These are phyloP conservation scores for Gambusia affinis DNA, from an alignment of 2,113 vertebrate species.

Conservation along the genomic window DNA sequence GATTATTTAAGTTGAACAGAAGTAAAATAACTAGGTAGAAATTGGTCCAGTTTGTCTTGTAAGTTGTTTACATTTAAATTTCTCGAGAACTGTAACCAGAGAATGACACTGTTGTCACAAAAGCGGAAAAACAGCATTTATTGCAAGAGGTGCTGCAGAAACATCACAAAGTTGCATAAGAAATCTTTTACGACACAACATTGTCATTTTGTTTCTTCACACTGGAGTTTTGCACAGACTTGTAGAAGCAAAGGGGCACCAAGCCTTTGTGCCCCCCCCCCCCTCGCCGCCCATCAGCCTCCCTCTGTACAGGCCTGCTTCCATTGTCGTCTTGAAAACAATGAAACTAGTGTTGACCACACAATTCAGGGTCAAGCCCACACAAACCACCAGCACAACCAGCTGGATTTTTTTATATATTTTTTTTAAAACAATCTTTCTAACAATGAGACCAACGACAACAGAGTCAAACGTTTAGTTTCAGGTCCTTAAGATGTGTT, in stretches of 20 bases:
- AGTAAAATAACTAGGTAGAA: background rate
- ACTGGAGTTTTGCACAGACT: constrained; percentile 15
- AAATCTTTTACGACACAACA: constrained; percentile 19
- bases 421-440: constrained; percentile 14
- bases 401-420: background rate
- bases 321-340: constrained; percentile 69
- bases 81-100: background rate
- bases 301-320: constrained; percentile 39
- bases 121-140: background rate
- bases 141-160: background rate
- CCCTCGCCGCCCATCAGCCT: constrained; percentile 40
- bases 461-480: constrained; percentile 9
- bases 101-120: background rate
- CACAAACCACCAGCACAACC: constrained; percentile 32
- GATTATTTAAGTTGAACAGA: background rate
- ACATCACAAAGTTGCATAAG: background rate
- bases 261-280: constrained; percentile 29
- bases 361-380: constrained; percentile 44
- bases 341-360: constrained; percentile 64
- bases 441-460: constrained; percentile 19
- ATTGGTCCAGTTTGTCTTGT: background rate
- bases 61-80: background rate
- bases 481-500: background rate
- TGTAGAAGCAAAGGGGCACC: background rate
- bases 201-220: background rate